phyloP scores from a whole-genome alignment of 2,113 vertebrate genomes.

The Grallaria varia region DNA sequence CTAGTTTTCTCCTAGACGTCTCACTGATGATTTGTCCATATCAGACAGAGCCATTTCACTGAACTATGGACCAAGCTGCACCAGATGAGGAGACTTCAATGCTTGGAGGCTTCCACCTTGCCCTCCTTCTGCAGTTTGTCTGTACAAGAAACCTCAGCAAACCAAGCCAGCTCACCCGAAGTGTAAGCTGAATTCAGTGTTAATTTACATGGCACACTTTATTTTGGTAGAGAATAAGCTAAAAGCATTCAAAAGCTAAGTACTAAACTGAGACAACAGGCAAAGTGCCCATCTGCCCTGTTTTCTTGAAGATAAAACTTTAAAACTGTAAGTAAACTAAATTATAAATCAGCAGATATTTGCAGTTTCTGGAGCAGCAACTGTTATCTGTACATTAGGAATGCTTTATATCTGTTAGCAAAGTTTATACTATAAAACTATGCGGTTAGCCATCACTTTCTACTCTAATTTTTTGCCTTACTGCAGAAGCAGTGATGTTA shows the following conservation, averaged over 20 bases:
- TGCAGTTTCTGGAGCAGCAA: background rate
- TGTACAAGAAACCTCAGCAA: background rate
- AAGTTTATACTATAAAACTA: constrained; percentile 4
- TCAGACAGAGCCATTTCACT: background rate
- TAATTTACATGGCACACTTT: background rate
- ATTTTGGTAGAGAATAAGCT: background rate
- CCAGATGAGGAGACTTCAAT: background rate
- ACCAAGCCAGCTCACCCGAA: background rate
- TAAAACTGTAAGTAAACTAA: constrained; percentile 12
- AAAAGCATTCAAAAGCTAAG: background rate
- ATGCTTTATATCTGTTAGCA: background rate
- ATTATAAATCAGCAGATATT: constrained; percentile 8
- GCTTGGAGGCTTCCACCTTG: background rate
- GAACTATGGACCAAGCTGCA: background rate
- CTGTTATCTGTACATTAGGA: background rate
- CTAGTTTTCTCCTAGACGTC: background rate
- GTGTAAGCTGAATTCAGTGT: background rate
- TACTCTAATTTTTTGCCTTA: background rate
- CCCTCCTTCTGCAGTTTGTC: background rate
- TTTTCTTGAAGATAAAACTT: constrained; percentile 38
- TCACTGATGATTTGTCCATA: accelerated
- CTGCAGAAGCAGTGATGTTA: constrained; percentile 18
- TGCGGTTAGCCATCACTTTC: constrained; percentile 29
- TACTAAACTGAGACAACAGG: background rate
- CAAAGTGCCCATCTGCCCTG: background rate